Evolutionary conservation across 2,113 vertebrate genomes (phyloP).

Genomic region (Camelus dromedarius): DNA sequence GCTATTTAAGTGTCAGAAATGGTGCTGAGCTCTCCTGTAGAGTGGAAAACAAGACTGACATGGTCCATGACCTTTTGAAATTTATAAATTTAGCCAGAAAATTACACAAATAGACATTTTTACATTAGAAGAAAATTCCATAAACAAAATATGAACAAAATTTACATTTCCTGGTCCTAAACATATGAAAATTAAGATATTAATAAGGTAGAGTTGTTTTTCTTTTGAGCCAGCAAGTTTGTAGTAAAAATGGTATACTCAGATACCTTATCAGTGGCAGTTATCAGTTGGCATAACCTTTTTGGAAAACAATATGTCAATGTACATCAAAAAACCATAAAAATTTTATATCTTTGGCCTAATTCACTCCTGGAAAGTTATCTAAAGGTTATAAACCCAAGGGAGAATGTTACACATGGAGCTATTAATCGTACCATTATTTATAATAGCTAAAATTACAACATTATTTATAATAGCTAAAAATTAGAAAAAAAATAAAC

Average conservation of each 20-base stretch:
- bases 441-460: slow-evolving; percentile 51
- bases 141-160: not conserved
- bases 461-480: slow-evolving; percentile 34
- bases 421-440: slow-evolving; percentile 50
- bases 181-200: slow-evolving; percentile 28
- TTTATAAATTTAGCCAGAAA: not conserved
- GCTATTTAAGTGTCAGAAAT: not conserved
- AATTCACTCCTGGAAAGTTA: slow-evolving; percentile 59
- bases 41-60: not conserved
- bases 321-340: slow-evolving; percentile 37
- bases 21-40: not conserved
- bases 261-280: not conserved
- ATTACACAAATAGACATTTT: not conserved
- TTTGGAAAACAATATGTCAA: slow-evolving; percentile 58
- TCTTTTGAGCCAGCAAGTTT: slow-evolving; percentile 24
- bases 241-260: not conserved
- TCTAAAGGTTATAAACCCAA: slow-evolving; percentile 60
- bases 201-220: not conserved
- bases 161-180: not conserved
- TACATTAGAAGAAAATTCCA: not conserved
- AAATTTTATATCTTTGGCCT: slow-evolving; percentile 16
- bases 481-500: not conserved
- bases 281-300: slow-evolving; percentile 20
- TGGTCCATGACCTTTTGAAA: not conserved
- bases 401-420: slow-evolving; percentile 7